Base-by-base conservation (phyloP, 2,113 vertebrate species). In the Centropus bengalensis region DNA sequence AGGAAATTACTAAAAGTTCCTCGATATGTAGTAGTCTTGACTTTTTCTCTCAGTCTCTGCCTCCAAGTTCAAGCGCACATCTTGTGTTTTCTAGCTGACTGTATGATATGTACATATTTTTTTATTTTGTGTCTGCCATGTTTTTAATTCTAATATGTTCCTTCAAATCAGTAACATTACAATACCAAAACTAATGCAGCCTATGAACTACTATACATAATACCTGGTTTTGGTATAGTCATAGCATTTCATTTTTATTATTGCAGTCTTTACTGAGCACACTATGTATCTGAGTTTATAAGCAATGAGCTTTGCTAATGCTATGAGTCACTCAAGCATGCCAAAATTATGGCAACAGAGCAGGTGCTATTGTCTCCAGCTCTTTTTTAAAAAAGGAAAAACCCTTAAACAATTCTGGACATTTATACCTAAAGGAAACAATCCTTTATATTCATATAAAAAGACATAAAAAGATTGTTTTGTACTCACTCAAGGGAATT, bases 361-460 rank as follows among this genome's bases (percentile, higher is more conserved):
- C 93, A 97, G 96, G 96, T 96, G 93, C 92, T 90, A 24, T 96
- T 95, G 91, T 93, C 94, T 96, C 45, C 59, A 91, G 44, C 68
- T 86, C 49, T 92, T 95, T 56, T 74, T 12, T 19, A 91, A 93
- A 83, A 76, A 85, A 70, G 60, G 36, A 49, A 58, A 67, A 88
- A 64, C 51, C 26, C 23, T 83, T 63, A 78, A 90, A 82, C 3
- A 22, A 81, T 94, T 56, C 38, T 91, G 54, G 88, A 76, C 63
- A 23, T 83, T 94, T 86, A 86, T 85, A 90, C 75, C 80, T 88
- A 95, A 93, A 94, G 95, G 86, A 91, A 95, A 91, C 77, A 86
- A 95, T 91, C 55, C 89, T 88, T 92, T 87, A 70, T 60, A 67
- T 90, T 95, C 89, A 93, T 91, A 95, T 88, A 44, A 90, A 78